Evolutionary conservation across 2,888 invertebrate genomes (phyloP).

Genomic region (Arge pagana): DNA sequence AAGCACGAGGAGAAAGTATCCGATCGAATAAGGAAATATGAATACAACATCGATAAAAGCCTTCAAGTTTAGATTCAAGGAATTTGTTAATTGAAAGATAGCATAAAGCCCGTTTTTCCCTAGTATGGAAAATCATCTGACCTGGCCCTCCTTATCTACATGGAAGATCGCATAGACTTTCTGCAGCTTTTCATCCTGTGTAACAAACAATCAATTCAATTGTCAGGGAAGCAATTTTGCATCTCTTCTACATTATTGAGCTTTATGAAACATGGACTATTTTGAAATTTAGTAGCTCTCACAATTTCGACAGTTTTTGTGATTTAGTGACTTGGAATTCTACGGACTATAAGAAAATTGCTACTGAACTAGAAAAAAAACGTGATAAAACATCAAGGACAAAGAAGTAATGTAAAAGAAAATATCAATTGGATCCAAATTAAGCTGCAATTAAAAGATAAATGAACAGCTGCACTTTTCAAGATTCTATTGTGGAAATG

Average conservation of each 20-base stretch:
- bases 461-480: too few species aligned
- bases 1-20: conserved; percentile 43
- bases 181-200: conserved; percentile 58
- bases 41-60: neutral
- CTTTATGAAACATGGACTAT: too few species aligned
- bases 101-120: conserved; percentile 34
- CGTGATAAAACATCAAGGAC: neutral
- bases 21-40: conserved; percentile 28
- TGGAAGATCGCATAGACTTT: conserved; percentile 59
- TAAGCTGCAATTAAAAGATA: too few species aligned
- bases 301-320: too few species aligned
- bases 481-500: too few species aligned
- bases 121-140: conserved; percentile 51
- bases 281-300: too few species aligned
- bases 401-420: too few species aligned
- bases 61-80: conserved; percentile 25
- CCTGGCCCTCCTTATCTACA: conserved; percentile 60
- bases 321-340: too few species aligned
- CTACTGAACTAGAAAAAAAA: conserved; percentile 22
- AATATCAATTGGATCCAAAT: too few species aligned
- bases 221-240: conserved; percentile 11
- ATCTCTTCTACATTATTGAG: too few species aligned
- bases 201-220: conserved; percentile 48
- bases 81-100: conserved; percentile 32
- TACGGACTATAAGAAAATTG: neutral